Conservation (phyloP, 1,140 invertebrate genomes). For the Calliopsis andreniformis region DNA sequence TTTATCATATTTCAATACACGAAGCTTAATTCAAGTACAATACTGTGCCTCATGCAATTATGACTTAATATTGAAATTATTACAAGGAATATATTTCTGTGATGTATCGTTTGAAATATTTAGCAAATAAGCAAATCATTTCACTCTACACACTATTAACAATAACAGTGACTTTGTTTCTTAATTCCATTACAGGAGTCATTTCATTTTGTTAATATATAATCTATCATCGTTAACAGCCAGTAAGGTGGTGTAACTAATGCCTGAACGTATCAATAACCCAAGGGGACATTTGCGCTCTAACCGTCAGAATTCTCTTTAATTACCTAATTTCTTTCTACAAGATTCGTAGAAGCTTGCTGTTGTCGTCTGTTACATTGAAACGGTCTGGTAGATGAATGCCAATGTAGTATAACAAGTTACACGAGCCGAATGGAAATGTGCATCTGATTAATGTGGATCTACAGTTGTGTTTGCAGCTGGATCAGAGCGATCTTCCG, state of each 20-base stretch:
- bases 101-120: too few species aligned
- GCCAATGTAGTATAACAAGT: slow-evolving; percentile 25
- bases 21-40: too few species aligned
- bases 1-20: not conserved
- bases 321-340: slow-evolving; percentile 30
- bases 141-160: not conserved
- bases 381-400: slow-evolving; percentile 41
- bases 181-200: not conserved
- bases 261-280: not conserved
- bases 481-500: slow-evolving; percentile 85
- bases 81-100: too few species aligned
- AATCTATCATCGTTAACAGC: not conserved
- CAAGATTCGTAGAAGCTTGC: slow-evolving; percentile 36
- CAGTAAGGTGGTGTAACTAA: not conserved
- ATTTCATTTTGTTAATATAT: slow-evolving; percentile 1
- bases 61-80: too few species aligned
- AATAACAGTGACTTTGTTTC: not conserved
- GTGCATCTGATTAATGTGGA: slow-evolving; percentile 52
- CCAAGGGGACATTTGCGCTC: not conserved
- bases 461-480: slow-evolving; percentile 82
- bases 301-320: not conserved
- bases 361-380: slow-evolving; percentile 37
- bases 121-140: not conserved
- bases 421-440: slow-evolving; percentile 7
- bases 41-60: too few species aligned